Base-by-base conservation (phyloP, 2,113 vertebrate genomes). In the Panthera tigris region DNA sequence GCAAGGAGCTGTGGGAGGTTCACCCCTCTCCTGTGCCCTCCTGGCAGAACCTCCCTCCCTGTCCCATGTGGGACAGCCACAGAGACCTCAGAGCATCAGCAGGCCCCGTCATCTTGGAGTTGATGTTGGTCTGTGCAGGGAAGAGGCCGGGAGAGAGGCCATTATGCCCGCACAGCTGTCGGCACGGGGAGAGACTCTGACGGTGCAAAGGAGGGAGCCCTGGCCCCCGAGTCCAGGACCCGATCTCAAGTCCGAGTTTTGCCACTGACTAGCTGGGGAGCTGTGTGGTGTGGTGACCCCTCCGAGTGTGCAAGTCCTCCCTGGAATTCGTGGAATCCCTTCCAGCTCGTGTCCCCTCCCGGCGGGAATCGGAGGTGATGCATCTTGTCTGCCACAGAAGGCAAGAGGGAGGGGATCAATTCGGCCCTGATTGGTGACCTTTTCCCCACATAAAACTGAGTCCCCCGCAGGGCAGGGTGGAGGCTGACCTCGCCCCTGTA, bases 351-450 rank as follows among this genome's bases (percentile, higher is more conserved):
- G 45, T 29, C 45, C 41, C 2, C 21, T n/a, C 23, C 65, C 7
- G 7, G 1, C 0, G 0, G 73, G n/a, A 25, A 61, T 12, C 39
- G 13, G 82, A 21, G 36, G 19, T 25, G 1, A 15, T 0, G 4
- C 27, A 3, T 4, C 0, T 0, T 7, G 1, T 73, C 0, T 0
- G 4, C 68, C 14, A 2, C 29, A 0, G 16, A 3, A 33, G 55
- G 31, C 61, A 1, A 18, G 36, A 2, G 25, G 39, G 23, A 10
- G 3, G 23, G 10, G n/a, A 1, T 36, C 13, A 27, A 9, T 36
- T 29, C 33, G 6, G 9, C 48, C 36, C 27, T 55, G 8, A 31
- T 3, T 5, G 48, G 11, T 9, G 61, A 41, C 41, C 7, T 68
- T 41, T n/a, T 11, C 23, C 21, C 23, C 13, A 10, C 11, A 1